Base-by-base conservation (phyloP, 2,797 vertebrate species). In the Mallotus villosus region DNA sequence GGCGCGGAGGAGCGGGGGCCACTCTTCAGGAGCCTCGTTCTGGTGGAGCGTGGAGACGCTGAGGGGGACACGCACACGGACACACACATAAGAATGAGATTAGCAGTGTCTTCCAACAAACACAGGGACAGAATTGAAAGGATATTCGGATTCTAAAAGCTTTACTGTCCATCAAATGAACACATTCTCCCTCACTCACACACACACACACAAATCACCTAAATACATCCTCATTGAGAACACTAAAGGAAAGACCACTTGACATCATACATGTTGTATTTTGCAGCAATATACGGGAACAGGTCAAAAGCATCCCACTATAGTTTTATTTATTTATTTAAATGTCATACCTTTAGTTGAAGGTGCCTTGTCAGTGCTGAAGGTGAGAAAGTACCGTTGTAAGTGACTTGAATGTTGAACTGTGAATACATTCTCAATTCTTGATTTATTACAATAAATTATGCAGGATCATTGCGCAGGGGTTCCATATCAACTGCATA, bases 361-460 rank as follows among this genome's bases (percentile, higher is more conserved):
- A 16, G 74, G 11, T 74, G 70, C 79, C 66, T 78, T 87, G 25
- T 17, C 46, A 58, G 53, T 29, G 71, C 86, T 87, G 72, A 66
- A 49, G 53, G 68, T 60, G 22, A 73, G n/a, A 74, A 25, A 63
- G 22, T 63, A 55, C 16, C n/a, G 19, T 55, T 55, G 19, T 55
- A 55, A 17, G 51, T 55, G 41, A 14, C 41, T 55, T 55, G 51
- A 55, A 55, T 55, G 51, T 55, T 55, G 19, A 55, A 17, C 19
- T n/a, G 51, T 55, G 51, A 55, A 55, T 55, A 55, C 16, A 55
- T 55, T 55, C 17, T n/a, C 5, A 55, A 55, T 55, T 17, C 51
- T 17, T 17, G 51, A 55, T n/a, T 55, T n/a, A 55, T n/a, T 55
- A 55, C 51, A 55, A 17, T 17, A 4, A 2, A 17, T 6, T 55